These are phyloP conservation scores for Sicus ferrugineus DNA, from an alignment of 2,888 invertebrate genomes.

Conservation along the genomic window DNA sequence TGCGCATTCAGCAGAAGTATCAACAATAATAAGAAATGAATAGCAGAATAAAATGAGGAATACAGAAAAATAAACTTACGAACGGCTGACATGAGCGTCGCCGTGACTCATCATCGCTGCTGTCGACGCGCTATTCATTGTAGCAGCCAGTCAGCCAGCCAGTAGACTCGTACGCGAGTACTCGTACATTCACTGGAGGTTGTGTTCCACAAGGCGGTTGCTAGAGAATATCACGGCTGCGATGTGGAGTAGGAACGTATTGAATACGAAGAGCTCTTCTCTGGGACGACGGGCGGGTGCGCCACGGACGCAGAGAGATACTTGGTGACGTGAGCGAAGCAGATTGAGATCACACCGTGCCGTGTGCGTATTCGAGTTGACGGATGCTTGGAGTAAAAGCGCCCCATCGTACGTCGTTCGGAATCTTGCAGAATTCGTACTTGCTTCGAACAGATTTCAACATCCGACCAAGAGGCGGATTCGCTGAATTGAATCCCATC, in stretches of 20 bases:
- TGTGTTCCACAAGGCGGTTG: neutral
- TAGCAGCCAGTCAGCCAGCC: neutral
- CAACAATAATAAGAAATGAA: slow-evolving; percentile 21
- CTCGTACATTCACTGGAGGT: slow-evolving; percentile 6
- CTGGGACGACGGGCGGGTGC: slow-evolving; percentile 9
- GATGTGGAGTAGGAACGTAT: neutral
- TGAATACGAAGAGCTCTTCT: slow-evolving; percentile 14
- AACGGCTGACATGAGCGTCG: slow-evolving; percentile 22
- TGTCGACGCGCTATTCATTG: slow-evolving; percentile 21
- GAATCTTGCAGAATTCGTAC: neutral
- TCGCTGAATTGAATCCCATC: neutral
- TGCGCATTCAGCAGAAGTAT: slow-evolving; percentile 37
- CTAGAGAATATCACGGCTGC: neutral
- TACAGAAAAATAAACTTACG: slow-evolving; percentile 24
- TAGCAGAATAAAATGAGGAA: slow-evolving; percentile 26
- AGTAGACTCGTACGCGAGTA: neutral
- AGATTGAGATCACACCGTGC: slow-evolving; percentile 40
- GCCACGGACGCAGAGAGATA: slow-evolving; percentile 2
- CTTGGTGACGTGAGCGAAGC: slow-evolving; percentile 30
- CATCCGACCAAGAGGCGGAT: too few relatives aligned
- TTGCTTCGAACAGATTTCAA: neutral
- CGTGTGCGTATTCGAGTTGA: slow-evolving; percentile 41
- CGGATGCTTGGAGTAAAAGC: neutral
- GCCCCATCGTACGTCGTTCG: too few relatives aligned
- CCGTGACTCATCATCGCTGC: slow-evolving; percentile 37